These are phyloP conservation scores for Halcyon badia DNA, from an alignment of 2,797 vertebrate species.

Conservation along the genomic window DNA sequence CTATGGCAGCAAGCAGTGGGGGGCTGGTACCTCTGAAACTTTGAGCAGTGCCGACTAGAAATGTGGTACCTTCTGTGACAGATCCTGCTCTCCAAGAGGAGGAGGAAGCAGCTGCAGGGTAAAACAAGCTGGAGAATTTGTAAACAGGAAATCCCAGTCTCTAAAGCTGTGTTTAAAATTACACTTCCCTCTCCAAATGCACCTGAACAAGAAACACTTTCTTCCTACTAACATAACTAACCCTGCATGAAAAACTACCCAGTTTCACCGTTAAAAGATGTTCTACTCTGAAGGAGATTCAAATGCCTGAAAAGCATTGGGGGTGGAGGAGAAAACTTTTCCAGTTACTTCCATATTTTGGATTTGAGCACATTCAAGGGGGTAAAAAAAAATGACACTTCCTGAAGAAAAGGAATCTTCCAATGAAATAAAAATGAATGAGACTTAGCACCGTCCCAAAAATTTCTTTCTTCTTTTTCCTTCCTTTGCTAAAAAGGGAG, in stretches of 20 bases:
- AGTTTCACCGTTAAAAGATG: background rate
- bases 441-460: background rate
- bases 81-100: background rate
- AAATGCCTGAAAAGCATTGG: background rate
- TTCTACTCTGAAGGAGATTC: background rate
- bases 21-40: background rate
- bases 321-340: background rate
- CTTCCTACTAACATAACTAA: background rate
- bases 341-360: background rate
- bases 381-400: background rate
- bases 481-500: background rate
- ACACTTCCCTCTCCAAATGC: background rate
- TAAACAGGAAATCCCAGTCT: slow-evolving; percentile 24
- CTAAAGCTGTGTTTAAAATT: background rate
- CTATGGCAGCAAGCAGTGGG: accelerated
- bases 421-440: background rate
- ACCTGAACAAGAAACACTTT: slow-evolving; percentile 4
- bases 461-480: background rate
- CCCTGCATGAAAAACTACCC: background rate
- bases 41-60: accelerated
- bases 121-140: background rate
- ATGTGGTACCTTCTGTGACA: background rate
- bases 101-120: background rate
- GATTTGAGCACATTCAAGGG: background rate
- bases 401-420: background rate